phyloP scores from a whole-genome alignment of 1,140 invertebrate genomes.

The Drosophila azteca region DNA sequence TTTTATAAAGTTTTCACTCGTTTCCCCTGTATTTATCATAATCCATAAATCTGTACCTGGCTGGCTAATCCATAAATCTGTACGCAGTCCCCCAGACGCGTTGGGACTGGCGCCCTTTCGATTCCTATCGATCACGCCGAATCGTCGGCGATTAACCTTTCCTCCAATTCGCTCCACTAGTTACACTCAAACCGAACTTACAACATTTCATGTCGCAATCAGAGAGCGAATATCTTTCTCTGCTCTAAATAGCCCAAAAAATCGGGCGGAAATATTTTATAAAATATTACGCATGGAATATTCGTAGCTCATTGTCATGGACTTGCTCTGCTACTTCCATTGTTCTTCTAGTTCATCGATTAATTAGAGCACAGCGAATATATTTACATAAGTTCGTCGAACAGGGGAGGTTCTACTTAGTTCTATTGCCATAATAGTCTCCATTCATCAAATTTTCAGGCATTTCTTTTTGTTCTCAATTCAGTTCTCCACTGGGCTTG shows the following conservation, averaged over 20 bases:
- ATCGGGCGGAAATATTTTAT: neutral
- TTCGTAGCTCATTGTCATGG: slow-evolving; percentile 6
- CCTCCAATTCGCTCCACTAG: slow-evolving; percentile 24
- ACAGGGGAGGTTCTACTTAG: neutral
- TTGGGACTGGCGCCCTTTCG: slow-evolving; percentile 21
- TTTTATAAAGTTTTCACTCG: too few relatives aligned
- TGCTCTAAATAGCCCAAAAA: slow-evolving; percentile 28
- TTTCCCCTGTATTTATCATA: neutral
- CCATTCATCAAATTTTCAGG: neutral
- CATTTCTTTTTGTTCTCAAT: neutral
- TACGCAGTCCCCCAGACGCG: neutral
- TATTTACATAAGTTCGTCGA: slow-evolving; percentile 14
- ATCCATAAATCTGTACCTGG: too few relatives aligned
- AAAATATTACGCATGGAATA: neutral
- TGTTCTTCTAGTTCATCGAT: slow-evolving; percentile 33
- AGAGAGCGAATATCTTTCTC: slow-evolving; percentile 30
- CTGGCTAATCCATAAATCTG: too few relatives aligned
- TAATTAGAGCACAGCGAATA: slow-evolving; percentile 59
- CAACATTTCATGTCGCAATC: slow-evolving; percentile 23
- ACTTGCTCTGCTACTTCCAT: slow-evolving; percentile 42
- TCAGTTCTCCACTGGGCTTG: slow-evolving; percentile 6
- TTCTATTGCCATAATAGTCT: too few relatives aligned
- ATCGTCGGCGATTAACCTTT: slow-evolving; percentile 46
- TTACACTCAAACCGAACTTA: slow-evolving; percentile 15
- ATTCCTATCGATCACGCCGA: slow-evolving; percentile 34